phyloP scores from a whole-genome alignment of 1,140 invertebrate genomes.

The Pseudomyrmex pallidus region DNA sequence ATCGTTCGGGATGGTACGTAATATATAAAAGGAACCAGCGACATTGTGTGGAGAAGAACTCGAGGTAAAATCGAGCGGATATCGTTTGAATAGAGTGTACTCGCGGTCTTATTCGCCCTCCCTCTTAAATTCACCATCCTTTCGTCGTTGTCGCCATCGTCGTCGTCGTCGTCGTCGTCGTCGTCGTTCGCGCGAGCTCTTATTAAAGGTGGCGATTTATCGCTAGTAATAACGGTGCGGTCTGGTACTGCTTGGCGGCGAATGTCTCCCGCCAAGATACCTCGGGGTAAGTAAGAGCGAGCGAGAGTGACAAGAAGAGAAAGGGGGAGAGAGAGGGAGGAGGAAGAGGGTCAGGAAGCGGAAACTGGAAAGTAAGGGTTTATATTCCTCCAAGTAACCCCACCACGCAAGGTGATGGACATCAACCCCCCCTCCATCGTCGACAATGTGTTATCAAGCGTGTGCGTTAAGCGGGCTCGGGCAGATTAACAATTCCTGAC shows the following conservation, averaged over 20 bases:
- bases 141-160: conserved; percentile 30
- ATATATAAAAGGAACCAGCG: conserved; percentile 29
- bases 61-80: conserved; percentile 46
- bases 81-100: conserved; percentile 57
- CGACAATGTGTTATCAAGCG: conserved; percentile 37
- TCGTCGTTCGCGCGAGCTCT: conserved; percentile 76
- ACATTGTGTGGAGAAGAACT: not conserved
- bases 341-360: conserved; percentile 43
- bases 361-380: conserved; percentile 62
- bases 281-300: conserved; percentile 48
- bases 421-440: not conserved
- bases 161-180: not conserved
- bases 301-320: not conserved
- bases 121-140: conserved; percentile 43
- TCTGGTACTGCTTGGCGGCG: conserved; percentile 76
- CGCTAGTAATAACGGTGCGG: conserved; percentile 84
- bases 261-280: conserved; percentile 73
- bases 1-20: conserved; percentile 28
- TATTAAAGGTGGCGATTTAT: conserved; percentile 85
- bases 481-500: conserved; percentile 78
- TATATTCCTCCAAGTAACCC: conserved; percentile 54
- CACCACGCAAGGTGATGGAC: not conserved
- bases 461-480: not conserved
- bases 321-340: too few species aligned
- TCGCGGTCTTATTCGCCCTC: conserved; percentile 12